Base-by-base conservation (phyloP, 2,113 vertebrate genomes). In the Hemichromis elongatus region DNA sequence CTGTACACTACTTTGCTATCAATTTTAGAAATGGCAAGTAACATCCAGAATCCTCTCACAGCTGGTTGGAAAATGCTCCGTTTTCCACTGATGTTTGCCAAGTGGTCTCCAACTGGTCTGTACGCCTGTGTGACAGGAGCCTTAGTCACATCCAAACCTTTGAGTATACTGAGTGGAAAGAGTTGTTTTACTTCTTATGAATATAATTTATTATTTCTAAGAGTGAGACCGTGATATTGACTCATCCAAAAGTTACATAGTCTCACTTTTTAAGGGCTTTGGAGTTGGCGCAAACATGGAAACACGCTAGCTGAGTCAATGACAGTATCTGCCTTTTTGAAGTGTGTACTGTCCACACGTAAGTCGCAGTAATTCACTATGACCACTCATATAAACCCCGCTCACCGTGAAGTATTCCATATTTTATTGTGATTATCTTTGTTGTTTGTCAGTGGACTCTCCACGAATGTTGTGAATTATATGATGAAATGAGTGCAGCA, bases 241-340 rank as follows among this genome's bases (percentile, higher is more conserved):
- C 14, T 66, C 40, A 68, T n/a, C 73, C 18, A 70, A 78, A 89
- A 73, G 85, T 89, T 78, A 19, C 83, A 55, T 54, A 42, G 57
- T 86, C 86, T 87, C 28, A 63, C 19, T 87, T 83, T 47, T 61
- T 13, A 79, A 79, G 61, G 56, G 83, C 54, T 88, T 87, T 82
- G 68, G 83, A 90, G 53, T 75, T 55, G 63, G 63, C 70, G 50
- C 54, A 79, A 90, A 90, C 13, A 77, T 87, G 75, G 33, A 83
- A 83, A 81, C 70, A 33, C 73, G 56, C 21, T 13, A 78, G 55
- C 45, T 2, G 55, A 75, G 63, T 63, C 18, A 56, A 37, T 81
- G 26, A 50, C 55, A 70, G 59, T 80, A 42, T 77, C 21, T 77
- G 86, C 68, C 81, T 86, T 61, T 47, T 61, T 47, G 80, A 77